phyloP scores from a whole-genome alignment of 2,113 vertebrate genomes.

The Amphilophus citrinellus region DNA sequence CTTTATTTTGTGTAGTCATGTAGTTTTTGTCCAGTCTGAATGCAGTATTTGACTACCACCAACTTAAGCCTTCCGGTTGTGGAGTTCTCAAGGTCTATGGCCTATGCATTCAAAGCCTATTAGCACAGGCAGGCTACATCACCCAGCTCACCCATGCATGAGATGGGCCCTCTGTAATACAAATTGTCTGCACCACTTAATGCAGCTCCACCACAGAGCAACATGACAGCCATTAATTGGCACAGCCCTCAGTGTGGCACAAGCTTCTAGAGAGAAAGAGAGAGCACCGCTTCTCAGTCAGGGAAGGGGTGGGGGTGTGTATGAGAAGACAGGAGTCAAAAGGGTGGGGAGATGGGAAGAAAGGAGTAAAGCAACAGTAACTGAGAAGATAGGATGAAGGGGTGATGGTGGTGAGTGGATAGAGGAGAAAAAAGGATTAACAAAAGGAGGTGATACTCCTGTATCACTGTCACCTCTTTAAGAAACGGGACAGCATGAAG shows the following conservation, averaged over 20 bases:
- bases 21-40: slow-evolving; percentile 29
- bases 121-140: slow-evolving; percentile 71
- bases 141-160: slow-evolving; percentile 76
- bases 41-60: slow-evolving; percentile 32
- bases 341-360: neutral
- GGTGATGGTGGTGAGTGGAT: neutral
- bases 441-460: neutral
- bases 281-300: neutral
- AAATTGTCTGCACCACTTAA: slow-evolving; percentile 80
- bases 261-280: slow-evolving; percentile 15
- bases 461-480: neutral
- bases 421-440: slow-evolving; percentile 7
- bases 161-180: slow-evolving; percentile 81
- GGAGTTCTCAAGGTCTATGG: slow-evolving; percentile 41
- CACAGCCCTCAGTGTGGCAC: slow-evolving; percentile 41
- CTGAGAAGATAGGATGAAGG: slow-evolving; percentile 4
- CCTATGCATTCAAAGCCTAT: slow-evolving; percentile 68
- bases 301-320: neutral
- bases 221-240: slow-evolving; percentile 81
- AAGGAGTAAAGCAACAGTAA: slow-evolving; percentile 5
- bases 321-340: slow-evolving; percentile 4
- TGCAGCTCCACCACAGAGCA: slow-evolving; percentile 62
- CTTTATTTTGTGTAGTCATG: slow-evolving; percentile 8
- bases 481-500: slow-evolving; percentile 10
- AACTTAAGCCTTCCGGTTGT: slow-evolving; percentile 39